Base-by-base conservation (phyloP, 1,140 invertebrate species). In the Zaprionus nigranus region DNA sequence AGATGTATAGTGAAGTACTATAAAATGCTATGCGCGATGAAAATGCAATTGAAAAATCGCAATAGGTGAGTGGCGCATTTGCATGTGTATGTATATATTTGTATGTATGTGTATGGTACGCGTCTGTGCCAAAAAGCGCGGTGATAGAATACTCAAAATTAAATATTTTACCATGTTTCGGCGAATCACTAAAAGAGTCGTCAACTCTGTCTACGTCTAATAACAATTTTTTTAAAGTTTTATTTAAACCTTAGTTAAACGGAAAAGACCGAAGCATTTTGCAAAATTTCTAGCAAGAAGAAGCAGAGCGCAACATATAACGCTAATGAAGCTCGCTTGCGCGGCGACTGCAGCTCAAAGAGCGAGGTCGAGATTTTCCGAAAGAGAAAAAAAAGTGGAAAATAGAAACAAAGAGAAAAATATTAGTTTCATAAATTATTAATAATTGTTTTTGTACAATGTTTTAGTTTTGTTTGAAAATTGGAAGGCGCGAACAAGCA, bases 81-180 rank as follows among this genome's bases (percentile, higher is more conserved):
- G 53, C 49, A 34, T 77, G 70, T 68, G 58, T 57, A 56, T 57
- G 56, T 58, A 36, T 46, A 67, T 46, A 36, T 3, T 3, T 20
- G 30, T 62, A 30, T 13, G 38, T n/a, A n/a, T 56, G 36, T 43
- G 36, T 53, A 38, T 46, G 20, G 20, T 68, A 22, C 61, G 74
- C 74, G 68, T 65, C 74, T 77, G 56, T 72, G 62, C 61, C 62
- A 76, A 76, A 76, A 76, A 72, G 74, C 74, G 74, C 74, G 74
- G 74, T 62, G 56, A 69, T 49, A 61, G 46, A 72, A 72, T 65
- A 49, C 13, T 72, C 28, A 66, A 61, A 73, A 61, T 72, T 59
- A 71, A 71, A 43, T 36, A 54, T 54, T 54, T 60, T 54, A 43
- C 38, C 51, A 30, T 70, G n/a, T 63, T n/a, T 20, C 11, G 9